These are phyloP conservation scores for Drosophila fuyamai DNA, from an alignment of 1,140 invertebrate species.

Conservation along the genomic window DNA sequence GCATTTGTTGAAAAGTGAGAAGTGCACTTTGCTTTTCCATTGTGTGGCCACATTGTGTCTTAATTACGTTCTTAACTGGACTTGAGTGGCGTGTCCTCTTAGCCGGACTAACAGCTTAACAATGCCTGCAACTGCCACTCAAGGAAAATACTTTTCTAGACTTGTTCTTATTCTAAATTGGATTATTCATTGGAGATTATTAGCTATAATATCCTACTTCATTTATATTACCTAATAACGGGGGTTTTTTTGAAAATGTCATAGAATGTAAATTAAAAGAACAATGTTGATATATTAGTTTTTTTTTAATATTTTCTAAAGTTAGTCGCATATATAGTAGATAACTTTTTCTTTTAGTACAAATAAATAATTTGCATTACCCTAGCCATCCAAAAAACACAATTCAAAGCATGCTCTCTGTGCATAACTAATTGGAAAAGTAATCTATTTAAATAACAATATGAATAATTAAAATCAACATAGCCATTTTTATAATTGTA, in stretches of 20 bases:
- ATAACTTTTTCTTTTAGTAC: too few species aligned
- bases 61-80: conserved; percentile 73
- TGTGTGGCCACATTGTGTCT: conserved; percentile 72
- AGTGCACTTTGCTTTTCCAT: conserved; percentile 65
- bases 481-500: too few species aligned
- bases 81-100: conserved; percentile 57
- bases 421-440: too few species aligned
- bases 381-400: too few species aligned
- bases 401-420: too few species aligned
- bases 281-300: too few species aligned
- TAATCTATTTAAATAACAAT: too few species aligned
- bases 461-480: too few species aligned
- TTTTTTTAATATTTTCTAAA: too few species aligned
- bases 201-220: conserved; percentile 10
- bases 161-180: conserved; percentile 8
- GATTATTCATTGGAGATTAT: conserved; percentile 27
- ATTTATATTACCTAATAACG: background rate
- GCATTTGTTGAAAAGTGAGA: conserved; percentile 67
- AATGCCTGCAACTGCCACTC: conserved; percentile 48
- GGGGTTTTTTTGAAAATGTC: background rate
- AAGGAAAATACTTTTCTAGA: conserved; percentile 21
- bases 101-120: conserved; percentile 57
- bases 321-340: too few species aligned
- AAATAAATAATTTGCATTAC: too few species aligned
- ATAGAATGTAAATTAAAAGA: too few species aligned